A percentile compares a stretch with the other conserved stretches of the same genome.
Conservation (phyloP, 2,888 invertebrate genomes). For the Plebejus anna region DNA sequence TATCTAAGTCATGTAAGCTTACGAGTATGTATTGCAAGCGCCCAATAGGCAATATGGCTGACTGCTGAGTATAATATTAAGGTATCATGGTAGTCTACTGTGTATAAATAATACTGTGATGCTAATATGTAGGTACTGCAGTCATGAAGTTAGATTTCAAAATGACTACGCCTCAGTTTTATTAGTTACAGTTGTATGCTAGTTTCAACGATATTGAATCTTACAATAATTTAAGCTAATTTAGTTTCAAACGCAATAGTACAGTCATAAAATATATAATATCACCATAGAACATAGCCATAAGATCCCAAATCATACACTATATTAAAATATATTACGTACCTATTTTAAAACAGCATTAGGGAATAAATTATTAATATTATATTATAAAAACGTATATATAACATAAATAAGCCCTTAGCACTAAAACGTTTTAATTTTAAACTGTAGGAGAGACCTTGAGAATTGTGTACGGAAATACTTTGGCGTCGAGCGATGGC, state of each 20-base stretch:
- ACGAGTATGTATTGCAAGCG: neutral
- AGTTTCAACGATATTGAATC: neutral
- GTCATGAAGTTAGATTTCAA: slow-evolving; percentile 4
- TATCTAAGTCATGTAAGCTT: neutral
- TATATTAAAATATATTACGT: too few species aligned
- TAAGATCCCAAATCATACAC: too few species aligned
- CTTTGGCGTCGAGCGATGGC: slow-evolving; percentile 25
- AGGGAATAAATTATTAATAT: neutral
- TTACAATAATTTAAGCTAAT: neutral
- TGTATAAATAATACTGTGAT: neutral
- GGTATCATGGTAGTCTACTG: neutral
- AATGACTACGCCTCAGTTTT: neutral
- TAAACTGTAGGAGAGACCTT: slow-evolving; percentile 26
- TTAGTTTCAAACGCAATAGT: too few species aligned
- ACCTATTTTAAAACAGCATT: neutral
- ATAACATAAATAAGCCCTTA: slow-evolving; percentile 28
- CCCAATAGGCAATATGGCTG: neutral
- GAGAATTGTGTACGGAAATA: slow-evolving; percentile 30
- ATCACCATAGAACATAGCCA: too few species aligned
- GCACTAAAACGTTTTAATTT: slow-evolving; percentile 5
- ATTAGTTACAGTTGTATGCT: neutral
- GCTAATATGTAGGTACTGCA: neutral
- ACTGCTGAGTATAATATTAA: neutral
- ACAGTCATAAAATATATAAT: too few species aligned
- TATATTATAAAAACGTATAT: neutral